These are phyloP conservation scores for Polia nebulosa DNA, from an alignment of 2,888 invertebrate genomes.

Conservation along the genomic window DNA sequence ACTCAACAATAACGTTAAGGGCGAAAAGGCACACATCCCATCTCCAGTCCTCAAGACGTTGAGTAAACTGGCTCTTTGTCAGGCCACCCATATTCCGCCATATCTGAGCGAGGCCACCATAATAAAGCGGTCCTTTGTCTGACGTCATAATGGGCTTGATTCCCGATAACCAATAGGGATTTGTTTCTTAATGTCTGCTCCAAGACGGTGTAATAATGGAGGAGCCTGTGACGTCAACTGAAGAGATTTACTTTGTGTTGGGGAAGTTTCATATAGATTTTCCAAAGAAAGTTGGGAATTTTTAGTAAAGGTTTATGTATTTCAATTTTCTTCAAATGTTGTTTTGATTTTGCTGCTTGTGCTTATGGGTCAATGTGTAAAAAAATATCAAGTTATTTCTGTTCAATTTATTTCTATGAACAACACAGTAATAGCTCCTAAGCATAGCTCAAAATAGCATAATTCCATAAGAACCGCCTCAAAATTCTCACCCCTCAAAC, in stretches of 20 bases:
- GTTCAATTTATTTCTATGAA: not conserved
- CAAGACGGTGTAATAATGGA: slow-evolving; percentile 35
- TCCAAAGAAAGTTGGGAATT: not conserved
- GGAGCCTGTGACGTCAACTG: slow-evolving; percentile 22
- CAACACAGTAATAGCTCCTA: not conserved
- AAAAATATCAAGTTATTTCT: not conserved
- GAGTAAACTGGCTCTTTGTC: slow-evolving; percentile 46
- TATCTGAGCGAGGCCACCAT: slow-evolving; percentile 14
- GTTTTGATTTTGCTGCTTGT: not conserved
- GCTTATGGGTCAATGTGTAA: not conserved
- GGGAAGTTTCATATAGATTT: not conserved
- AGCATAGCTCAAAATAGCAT: not conserved
- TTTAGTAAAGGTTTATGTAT: too few relatives aligned
- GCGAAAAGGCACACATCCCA: slow-evolving; percentile 33
- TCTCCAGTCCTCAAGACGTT: slow-evolving; percentile 25
- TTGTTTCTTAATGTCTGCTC: slow-evolving; percentile 58
- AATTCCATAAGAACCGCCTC: not conserved
- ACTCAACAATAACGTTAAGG: slow-evolving; percentile 36
- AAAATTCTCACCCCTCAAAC: slow-evolving; percentile 21
- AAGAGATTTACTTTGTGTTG: slow-evolving; percentile 21
- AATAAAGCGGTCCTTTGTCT: slow-evolving; percentile 60
- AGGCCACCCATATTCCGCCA: slow-evolving; percentile 16
- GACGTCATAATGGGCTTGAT: slow-evolving; percentile 58
- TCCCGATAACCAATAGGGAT: slow-evolving; percentile 62
- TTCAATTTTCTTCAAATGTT: too few relatives aligned